Percentiles rank a stretch among this genome's conserved stretches.
These are phyloP conservation scores for Zelostemma sp. DNA, from an alignment of 1,140 invertebrate genomes.

Conservation along the genomic window DNA sequence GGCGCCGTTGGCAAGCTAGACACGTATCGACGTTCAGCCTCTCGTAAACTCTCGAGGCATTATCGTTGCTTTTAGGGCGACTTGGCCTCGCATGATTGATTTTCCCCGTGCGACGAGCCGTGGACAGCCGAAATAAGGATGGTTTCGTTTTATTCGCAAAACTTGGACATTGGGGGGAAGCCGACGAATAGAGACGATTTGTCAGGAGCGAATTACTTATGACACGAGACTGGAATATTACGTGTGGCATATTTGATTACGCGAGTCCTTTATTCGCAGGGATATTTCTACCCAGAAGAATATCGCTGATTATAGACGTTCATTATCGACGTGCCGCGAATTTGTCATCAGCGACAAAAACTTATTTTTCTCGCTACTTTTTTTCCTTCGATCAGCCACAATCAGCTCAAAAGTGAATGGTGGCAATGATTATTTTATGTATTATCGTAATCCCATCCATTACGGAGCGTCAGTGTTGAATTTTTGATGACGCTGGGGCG, in stretches of 20 bases:
- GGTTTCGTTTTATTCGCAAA: constrained; percentile 20
- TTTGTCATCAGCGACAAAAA: too few relatives aligned
- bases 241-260: background rate
- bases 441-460: too few relatives aligned
- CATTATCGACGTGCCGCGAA: constrained; percentile 27
- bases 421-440: too few relatives aligned
- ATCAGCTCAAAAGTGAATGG: too few relatives aligned
- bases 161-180: constrained; percentile 11
- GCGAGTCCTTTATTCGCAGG: background rate
- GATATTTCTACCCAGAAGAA: constrained; percentile 16
- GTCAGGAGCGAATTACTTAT: constrained; percentile 2
- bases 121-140: constrained; percentile 27
- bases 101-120: constrained; percentile 31
- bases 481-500: too few relatives aligned
- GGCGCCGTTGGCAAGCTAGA: constrained; percentile 29
- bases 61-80: constrained; percentile 43
- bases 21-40: constrained; percentile 58
- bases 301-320: constrained; percentile 25
- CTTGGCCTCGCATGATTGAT: constrained; percentile 44
- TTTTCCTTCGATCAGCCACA: background rate
- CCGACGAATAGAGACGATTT: background rate
- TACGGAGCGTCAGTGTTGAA: too few relatives aligned
- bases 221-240: constrained; percentile 33
- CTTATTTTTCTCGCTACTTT: too few relatives aligned
- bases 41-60: constrained; percentile 53